phyloP scores from a whole-genome alignment of 2,113 vertebrate species.

The Hepsetus odoe region DNA sequence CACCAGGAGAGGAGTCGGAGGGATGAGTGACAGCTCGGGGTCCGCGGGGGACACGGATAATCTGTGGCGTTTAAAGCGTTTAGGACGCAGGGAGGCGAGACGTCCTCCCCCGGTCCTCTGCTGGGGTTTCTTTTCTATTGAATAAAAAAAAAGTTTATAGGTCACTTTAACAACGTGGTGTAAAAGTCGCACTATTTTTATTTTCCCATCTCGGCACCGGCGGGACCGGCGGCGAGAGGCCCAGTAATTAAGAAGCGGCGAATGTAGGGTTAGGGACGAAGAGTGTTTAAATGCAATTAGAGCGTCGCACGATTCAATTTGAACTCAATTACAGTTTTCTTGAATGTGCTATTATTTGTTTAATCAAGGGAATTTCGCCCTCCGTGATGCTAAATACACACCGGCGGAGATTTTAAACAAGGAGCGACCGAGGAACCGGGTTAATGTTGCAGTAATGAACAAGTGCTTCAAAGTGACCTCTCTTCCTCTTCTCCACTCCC shows the following conservation, averaged over 20 bases:
- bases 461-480: slow-evolving; percentile 68
- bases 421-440: slow-evolving; percentile 47
- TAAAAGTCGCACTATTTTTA: slow-evolving; percentile 69
- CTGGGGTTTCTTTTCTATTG: slow-evolving; percentile 54
- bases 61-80: slow-evolving; percentile 64
- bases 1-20: slow-evolving; percentile 55
- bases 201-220: slow-evolving; percentile 65
- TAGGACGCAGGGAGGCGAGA: slow-evolving; percentile 38
- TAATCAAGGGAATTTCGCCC: slow-evolving; percentile 72
- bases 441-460: slow-evolving; percentile 66
- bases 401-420: slow-evolving; percentile 61
- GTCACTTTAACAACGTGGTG: slow-evolving; percentile 59
- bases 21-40: slow-evolving; percentile 81
- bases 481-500: slow-evolving; percentile 41
- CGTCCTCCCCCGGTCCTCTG: slow-evolving; percentile 8
- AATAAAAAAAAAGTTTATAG: slow-evolving; percentile 66
- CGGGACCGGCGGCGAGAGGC: slow-evolving; percentile 66
- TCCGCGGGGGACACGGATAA: slow-evolving; percentile 80
- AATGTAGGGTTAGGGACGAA: slow-evolving; percentile 74
- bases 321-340: slow-evolving; percentile 74
- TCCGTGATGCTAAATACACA: slow-evolving; percentile 70
- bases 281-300: slow-evolving; percentile 79
- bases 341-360: slow-evolving; percentile 76
- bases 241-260: slow-evolving; percentile 73
- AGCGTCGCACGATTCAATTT: slow-evolving; percentile 74